A percentile compares a stretch with the other conserved stretches of the same genome.
Evolutionary conservation across 2,888 invertebrate species (phyloP).

Genomic region (Dryomyza anilis): DNA sequence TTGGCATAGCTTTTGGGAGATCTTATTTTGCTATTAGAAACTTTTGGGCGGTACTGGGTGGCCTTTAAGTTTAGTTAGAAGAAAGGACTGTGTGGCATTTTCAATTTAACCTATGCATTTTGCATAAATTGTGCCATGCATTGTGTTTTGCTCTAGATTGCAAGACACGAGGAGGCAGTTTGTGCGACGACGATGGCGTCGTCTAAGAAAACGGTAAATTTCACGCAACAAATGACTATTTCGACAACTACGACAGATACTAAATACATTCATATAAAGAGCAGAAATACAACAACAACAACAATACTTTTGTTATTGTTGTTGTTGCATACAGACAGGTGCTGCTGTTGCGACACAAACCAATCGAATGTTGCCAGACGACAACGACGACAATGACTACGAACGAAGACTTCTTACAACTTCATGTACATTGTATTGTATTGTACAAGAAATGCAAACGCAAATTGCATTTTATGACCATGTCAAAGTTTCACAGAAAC

Average conservation of each 20-base stretch:
- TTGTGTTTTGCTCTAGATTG: constrained; percentile 33
- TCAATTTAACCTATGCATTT: constrained; percentile 54
- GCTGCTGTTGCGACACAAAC: background rate
- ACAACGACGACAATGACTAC: background rate
- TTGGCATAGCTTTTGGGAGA: too few species aligned
- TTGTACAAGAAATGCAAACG: constrained; percentile 30
- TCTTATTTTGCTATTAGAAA: too few species aligned
- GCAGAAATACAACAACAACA: constrained; percentile 5
- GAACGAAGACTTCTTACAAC: background rate
- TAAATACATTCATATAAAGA: constrained; percentile 31
- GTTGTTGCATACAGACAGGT: constrained; percentile 13
- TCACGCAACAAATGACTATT: constrained; percentile 46
- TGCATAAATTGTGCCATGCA: constrained; percentile 48
- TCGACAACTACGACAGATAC: constrained; percentile 40
- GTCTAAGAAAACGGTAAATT: constrained; percentile 52
- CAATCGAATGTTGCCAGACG: constrained; percentile 7
- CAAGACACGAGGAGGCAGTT: background rate
- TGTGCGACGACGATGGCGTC: background rate
- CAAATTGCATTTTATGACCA: constrained; percentile 45
- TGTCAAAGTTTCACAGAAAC: constrained; percentile 13
- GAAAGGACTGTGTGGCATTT: constrained; percentile 18
- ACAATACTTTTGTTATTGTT: too few species aligned
- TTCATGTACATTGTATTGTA: too few species aligned
- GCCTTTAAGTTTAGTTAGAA: too few species aligned
- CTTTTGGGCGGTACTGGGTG: too few species aligned